Evolutionary conservation across 2,113 vertebrate species (phyloP).

Genomic region (Tetrax tetrax): DNA sequence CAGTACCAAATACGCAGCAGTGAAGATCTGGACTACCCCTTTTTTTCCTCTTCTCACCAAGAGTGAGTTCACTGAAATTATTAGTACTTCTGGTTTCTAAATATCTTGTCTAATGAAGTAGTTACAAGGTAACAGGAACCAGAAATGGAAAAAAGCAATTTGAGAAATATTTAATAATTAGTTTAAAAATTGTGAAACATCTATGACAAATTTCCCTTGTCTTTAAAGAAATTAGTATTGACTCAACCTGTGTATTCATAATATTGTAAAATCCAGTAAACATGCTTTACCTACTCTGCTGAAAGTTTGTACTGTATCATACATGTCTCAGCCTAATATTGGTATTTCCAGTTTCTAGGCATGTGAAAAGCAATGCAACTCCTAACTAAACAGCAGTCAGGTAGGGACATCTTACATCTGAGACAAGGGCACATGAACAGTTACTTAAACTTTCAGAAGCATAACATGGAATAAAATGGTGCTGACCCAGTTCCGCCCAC

Average conservation of each 20-base stretch:
- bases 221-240: background rate
- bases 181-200: background rate
- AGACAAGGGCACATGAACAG: background rate
- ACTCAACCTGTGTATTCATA: background rate
- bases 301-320: background rate
- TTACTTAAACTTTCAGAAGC: accelerated
- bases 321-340: background rate
- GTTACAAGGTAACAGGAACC: background rate
- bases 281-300: background rate
- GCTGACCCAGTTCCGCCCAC: accelerated
- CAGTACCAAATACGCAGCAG: background rate
- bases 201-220: background rate
- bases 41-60: background rate
- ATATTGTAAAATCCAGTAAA: background rate
- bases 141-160: background rate
- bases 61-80: background rate
- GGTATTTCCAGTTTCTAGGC: background rate
- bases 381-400: background rate
- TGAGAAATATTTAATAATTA: background rate
- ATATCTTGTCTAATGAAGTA: background rate
- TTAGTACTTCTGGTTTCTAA: background rate
- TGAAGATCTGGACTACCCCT: background rate
- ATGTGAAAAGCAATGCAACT: accelerated
- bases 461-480: background rate
- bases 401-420: background rate